Conservation (phyloP, 37 sponge, comb jelly and placozoan species). For the Ephydatia muelleri region DNA sequence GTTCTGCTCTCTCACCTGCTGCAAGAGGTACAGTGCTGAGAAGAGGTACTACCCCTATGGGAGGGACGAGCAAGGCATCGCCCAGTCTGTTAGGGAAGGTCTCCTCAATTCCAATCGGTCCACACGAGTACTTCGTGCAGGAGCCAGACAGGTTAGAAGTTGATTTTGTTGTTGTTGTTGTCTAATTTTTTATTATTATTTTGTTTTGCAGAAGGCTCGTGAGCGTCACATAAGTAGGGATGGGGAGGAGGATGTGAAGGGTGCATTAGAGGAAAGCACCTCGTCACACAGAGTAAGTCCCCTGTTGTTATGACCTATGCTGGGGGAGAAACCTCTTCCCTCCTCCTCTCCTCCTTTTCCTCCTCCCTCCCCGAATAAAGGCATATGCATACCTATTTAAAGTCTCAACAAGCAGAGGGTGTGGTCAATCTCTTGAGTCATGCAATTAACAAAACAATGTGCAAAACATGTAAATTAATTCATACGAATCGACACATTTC, state of each 20-base stretch:
- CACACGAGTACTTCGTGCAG: neutral
- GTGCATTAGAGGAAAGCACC: neutral
- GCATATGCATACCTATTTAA: neutral
- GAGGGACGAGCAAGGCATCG: conserved; percentile 61
- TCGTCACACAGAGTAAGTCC: neutral
- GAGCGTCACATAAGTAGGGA: neutral
- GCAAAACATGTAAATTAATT: neutral
- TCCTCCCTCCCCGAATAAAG: neutral
- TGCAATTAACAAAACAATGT: neutral
- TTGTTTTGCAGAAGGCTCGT: neutral
- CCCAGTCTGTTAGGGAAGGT: conserved; percentile 57
- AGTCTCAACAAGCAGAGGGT: neutral
- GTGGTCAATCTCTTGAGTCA: neutral
- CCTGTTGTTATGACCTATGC: neutral
- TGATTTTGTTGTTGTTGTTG: neutral
- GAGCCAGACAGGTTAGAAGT: neutral
- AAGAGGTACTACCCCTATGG: conserved; percentile 74
- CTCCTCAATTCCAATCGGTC: conserved; percentile 42
- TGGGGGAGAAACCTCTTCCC: neutral
- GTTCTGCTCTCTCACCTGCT: conserved; percentile 74
- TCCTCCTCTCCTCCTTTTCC: neutral
- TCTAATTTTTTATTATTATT: neutral
- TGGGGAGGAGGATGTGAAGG: neutral
- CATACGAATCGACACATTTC: neutral
- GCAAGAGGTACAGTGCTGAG: conserved; percentile 67